These are phyloP conservation scores for Aphidius colemani DNA, from an alignment of 2,888 invertebrate species.

Conservation along the genomic window DNA sequence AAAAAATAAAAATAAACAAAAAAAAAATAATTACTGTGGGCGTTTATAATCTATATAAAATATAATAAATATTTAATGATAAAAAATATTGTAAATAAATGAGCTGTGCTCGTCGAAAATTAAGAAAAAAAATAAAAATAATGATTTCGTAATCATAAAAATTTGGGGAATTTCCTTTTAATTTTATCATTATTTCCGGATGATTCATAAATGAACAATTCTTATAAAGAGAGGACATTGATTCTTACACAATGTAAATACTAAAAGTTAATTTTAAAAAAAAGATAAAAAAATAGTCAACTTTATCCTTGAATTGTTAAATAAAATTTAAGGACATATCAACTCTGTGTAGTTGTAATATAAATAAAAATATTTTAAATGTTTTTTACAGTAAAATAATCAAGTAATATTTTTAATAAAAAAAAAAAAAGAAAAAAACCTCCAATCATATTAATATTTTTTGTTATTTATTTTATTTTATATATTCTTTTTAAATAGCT, in stretches of 20 bases:
- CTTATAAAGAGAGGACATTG: background rate
- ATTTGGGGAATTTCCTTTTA: background rate
- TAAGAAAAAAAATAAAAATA: background rate
- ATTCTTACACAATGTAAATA: background rate
- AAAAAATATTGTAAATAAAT: slow-evolving; percentile 14
- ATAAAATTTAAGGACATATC: slow-evolving; percentile 48
- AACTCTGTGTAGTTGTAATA: slow-evolving; percentile 49
- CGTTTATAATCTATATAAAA: slow-evolving; percentile 16
- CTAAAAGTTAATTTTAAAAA: too few relatives aligned
- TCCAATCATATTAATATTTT: slow-evolving; percentile 1
- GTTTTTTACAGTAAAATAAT: slow-evolving; percentile 45
- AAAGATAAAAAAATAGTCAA: background rate
- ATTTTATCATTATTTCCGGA: slow-evolving; percentile 18
- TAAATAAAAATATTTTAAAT: slow-evolving; percentile 52
- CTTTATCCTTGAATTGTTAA: slow-evolving; percentile 36
- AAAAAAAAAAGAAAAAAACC: slow-evolving; percentile 3
- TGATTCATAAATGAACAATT: slow-evolving; percentile 2
- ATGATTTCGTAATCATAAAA: too few relatives aligned
- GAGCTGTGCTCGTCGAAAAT: slow-evolving; percentile 17
- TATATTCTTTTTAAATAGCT: background rate
- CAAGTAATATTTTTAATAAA: background rate
- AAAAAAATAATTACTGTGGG: background rate
- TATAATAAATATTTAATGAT: slow-evolving; percentile 4
- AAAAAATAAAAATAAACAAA: background rate
- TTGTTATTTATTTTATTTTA: background rate